Base-by-base conservation (phyloP, 1,140 invertebrate genomes). In the Venustaconcha ellipsiformis region DNA sequence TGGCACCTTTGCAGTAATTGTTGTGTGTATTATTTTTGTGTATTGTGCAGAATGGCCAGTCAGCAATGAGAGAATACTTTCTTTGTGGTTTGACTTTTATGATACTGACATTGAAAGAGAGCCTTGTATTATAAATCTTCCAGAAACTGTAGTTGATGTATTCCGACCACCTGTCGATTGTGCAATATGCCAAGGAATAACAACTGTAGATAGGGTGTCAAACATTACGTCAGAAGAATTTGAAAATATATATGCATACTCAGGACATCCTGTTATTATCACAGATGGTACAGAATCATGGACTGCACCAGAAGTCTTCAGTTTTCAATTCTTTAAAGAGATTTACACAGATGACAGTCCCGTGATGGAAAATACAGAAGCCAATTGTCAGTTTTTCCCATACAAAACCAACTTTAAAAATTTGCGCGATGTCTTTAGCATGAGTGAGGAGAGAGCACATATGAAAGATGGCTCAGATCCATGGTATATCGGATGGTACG, bases 401-500 rank as follows among this genome's bases (percentile, higher is more conserved):
- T 98, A 98, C 87, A 93, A 95, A 88, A 97, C 96, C 0, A 94
- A 95, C 69, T 95, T 97, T 83, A 89, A 89, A 26, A 93, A 90
- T 68, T 90, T 98, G 0, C 88, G 90, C 60, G 94, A 98, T 75
- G 95, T 95, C 1, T 93, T 98, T 77, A 92, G 93, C 17, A 91
- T 91, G 90, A 92, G 93, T 64, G 85, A 90, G 15, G 90, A 92
- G 26, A 91, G 96, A 73, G 93, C 95, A 0, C 87, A 92, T 14
- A 86, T 95, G 63, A 88, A 91, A 60, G 89, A 92, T 60, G 94
- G 93, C 0, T 91, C 92, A 20, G 91, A 92, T 48, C 94, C 95
- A 0, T 97, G 95, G 95, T 97, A 98, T 88, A 94, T 98, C 77
- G 96, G 96, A 56, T 98, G 96, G 96, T 96, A 92, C 92, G 93